Base-by-base conservation (phyloP, 2,113 vertebrate genomes). In the Pangasianodon hypophthalmus region DNA sequence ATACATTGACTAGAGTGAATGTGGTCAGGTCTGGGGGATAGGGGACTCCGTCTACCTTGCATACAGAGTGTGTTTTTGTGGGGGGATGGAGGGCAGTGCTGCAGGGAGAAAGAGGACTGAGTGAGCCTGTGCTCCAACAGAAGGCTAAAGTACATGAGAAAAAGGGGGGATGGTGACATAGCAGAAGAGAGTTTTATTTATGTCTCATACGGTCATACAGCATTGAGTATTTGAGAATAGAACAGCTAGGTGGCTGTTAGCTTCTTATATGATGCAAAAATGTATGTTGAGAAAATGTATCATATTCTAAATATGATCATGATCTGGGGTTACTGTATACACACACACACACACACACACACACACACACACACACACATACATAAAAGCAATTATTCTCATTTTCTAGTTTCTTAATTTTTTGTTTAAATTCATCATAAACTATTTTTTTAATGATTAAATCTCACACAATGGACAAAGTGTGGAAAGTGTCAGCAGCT, bases 61-160 rank as follows among this genome's bases (percentile, higher is more conserved):
- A 48, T 84, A 82, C 64, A 48, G 83, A 56, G 79, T 88, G 50
- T 64, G 13, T 84, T 84, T 82, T 62, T 84, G 56, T 58, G 64
- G 37, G 56, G 89, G 84, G 86, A 91, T 91, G 93, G 93, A 94
- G 92, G 92, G 90, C 87, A 86, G 5, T 16, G 82, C 91, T 71
- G 54, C 29, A 75, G 64, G 82, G 44, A 75, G 52, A 52, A 58
- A 88, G 82, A 75, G 81, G 54, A 80, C 32, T 64, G 73, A 88
- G 79, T 18, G 89, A 89, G 88, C 86, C 92, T 93, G 91, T 92
- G 91, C 90, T 85, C 91, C 95, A 95, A 94, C 92, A 91, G 93
- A 95, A 88, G 92, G 88, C 80, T 89, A 64, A 87, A 84, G 85
- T 90, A 88, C 84, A 87, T 87, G 87, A 83, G 82, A 92, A 87